Percentiles rank a stretch among this genome's conserved stretches.
Conservation (phyloP, 2,888 invertebrate species). For the Drosophila paramelanica region DNA sequence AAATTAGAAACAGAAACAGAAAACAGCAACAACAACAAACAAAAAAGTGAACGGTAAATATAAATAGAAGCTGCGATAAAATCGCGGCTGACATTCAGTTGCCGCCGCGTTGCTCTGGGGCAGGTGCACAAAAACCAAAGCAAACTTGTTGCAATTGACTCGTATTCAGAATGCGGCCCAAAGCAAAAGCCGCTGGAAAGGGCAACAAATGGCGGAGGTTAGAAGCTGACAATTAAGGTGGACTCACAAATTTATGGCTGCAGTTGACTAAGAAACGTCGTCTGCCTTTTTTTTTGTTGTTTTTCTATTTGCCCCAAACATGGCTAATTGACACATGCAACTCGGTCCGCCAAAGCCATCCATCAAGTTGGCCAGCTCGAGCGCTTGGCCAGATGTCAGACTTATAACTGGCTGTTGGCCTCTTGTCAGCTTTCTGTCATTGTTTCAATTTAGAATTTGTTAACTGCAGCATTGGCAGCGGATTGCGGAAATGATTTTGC, state of each 20-base stretch:
- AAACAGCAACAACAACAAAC: slow-evolving; percentile 26
- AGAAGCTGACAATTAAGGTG: slow-evolving; percentile 55
- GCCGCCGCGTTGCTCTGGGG: slow-evolving; percentile 46
- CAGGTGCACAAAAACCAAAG: slow-evolving; percentile 54
- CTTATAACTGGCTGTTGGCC: slow-evolving; percentile 19
- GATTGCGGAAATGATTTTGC: slow-evolving; percentile 64
- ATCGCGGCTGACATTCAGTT: slow-evolving; percentile 78
- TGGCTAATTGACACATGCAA: slow-evolving; percentile 54
- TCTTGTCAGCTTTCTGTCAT: slow-evolving; percentile 43
- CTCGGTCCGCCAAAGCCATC: slow-evolving; percentile 19
- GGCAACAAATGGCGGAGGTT: slow-evolving; percentile 73
- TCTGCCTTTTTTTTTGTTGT: slow-evolving; percentile 8
- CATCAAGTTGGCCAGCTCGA: slow-evolving; percentile 26
- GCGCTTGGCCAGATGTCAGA: slow-evolving; percentile 12
- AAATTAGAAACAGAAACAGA: slow-evolving; percentile 40
- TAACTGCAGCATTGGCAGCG: slow-evolving; percentile 35
- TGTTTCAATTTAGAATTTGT: slow-evolving; percentile 50
- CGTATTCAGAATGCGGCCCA: slow-evolving; percentile 63
- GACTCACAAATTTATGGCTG: slow-evolving; percentile 42
- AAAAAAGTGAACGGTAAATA: slow-evolving; percentile 71
- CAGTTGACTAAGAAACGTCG: slow-evolving; percentile 24
- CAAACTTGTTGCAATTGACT: slow-evolving; percentile 38
- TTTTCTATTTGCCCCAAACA: slow-evolving; percentile 24
- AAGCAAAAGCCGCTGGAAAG: slow-evolving; percentile 46
- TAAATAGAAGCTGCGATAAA: slow-evolving; percentile 73